A percentile compares a stretch with the other conserved stretches of the same genome.
These are phyloP conservation scores for Meteorus cinctellus DNA, from an alignment of 2,888 invertebrate species.

Conservation along the genomic window DNA sequence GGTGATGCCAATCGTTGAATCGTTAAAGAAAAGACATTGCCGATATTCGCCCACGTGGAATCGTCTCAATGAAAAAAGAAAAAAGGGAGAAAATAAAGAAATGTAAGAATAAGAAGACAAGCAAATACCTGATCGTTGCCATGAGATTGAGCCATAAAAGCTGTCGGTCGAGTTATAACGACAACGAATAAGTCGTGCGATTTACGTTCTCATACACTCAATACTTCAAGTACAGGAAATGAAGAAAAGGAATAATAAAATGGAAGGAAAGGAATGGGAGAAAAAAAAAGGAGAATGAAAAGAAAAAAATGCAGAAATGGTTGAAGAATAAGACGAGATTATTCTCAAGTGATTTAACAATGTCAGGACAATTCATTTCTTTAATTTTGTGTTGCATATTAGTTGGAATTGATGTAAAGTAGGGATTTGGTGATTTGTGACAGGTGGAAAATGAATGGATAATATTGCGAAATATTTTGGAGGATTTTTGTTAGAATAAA, in stretches of 20 bases:
- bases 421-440: too few species aligned
- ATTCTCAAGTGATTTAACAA: background rate
- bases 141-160: slow-evolving; percentile 5
- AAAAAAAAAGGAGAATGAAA: too few species aligned
- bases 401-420: too few species aligned
- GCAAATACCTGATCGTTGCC: slow-evolving; percentile 5
- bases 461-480: too few species aligned
- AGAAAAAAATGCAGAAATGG: background rate
- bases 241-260: background rate
- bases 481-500: too few species aligned
- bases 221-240: background rate
- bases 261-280: background rate
- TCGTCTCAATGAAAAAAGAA: background rate
- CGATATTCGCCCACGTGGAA: slow-evolving; percentile 20
- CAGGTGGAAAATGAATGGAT: too few species aligned
- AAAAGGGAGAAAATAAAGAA: background rate
- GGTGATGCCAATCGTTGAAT: background rate
- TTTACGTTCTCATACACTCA: background rate
- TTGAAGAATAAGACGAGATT: background rate
- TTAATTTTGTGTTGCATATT: too few species aligned
- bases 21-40: slow-evolving; percentile 1
- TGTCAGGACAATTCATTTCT: background rate
- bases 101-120: slow-evolving; percentile 8
- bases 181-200: background rate
- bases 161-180: slow-evolving; percentile 9